Evolutionary conservation across 2,797 vertebrate species (phyloP).

Genomic region (Fringilla coelebs): DNA sequence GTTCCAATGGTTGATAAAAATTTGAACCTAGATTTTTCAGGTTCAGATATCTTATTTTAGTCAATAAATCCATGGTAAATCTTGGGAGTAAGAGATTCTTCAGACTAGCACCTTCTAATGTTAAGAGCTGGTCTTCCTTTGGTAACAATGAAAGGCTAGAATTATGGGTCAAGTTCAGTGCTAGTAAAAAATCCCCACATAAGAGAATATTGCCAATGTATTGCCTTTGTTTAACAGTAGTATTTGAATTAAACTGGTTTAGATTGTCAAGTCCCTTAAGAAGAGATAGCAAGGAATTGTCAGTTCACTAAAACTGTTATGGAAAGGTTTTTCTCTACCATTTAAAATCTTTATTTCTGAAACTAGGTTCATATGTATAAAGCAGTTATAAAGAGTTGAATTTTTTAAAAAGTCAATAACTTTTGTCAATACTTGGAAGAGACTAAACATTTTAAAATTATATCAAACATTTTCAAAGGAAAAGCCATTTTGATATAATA

Average conservation of each 20-base stretch:
- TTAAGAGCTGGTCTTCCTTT: background rate
- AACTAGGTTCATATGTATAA: rapidly evolving
- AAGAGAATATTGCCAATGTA: background rate
- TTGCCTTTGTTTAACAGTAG: background rate
- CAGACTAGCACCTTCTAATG: background rate
- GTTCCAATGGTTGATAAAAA: background rate
- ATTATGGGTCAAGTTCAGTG: background rate
- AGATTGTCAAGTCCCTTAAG: background rate
- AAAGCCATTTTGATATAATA: background rate
- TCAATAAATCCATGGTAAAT: background rate
- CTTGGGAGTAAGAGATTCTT: background rate
- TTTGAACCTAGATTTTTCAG: background rate
- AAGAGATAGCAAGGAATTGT: background rate
- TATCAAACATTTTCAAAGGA: background rate
- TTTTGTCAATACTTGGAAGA: background rate
- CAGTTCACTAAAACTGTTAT: background rate
- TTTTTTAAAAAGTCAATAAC: background rate
- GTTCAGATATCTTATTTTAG: background rate
- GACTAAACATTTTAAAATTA: background rate
- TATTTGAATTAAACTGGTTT: background rate
- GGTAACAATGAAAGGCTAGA: background rate
- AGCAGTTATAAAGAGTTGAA: background rate
- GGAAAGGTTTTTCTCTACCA: background rate
- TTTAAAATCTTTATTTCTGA: background rate
- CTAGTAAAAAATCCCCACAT: background rate